Conservation (phyloP, 2,113 vertebrate species). For the Hylia prasina region DNA sequence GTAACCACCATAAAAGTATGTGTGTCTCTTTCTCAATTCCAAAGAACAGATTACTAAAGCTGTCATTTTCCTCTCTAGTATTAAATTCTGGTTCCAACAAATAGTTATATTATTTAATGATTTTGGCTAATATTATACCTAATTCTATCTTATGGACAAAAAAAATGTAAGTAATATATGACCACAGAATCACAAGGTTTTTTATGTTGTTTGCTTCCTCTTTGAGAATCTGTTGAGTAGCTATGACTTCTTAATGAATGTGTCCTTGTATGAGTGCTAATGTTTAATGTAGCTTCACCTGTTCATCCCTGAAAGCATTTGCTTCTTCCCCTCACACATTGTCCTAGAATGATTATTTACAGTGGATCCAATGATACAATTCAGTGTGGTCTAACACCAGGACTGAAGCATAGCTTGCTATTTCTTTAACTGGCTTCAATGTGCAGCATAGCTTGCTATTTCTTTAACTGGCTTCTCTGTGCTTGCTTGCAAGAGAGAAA, state of each 20-base stretch:
- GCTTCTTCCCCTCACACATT: accelerated
- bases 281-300: background rate
- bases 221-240: background rate
- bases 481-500: background rate
- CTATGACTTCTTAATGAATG: background rate
- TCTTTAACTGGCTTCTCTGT: background rate
- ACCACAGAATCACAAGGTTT: background rate
- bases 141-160: background rate
- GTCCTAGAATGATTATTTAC: background rate
- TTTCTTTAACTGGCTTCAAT: background rate
- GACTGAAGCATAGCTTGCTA: background rate
- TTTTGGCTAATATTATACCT: background rate
- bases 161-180: background rate
- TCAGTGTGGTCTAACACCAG: background rate
- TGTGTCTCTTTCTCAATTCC: background rate
- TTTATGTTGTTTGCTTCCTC: background rate
- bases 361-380: background rate
- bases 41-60: background rate
- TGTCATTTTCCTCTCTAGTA: background rate
- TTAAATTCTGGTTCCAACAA: background rate
- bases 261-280: background rate
- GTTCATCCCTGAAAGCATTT: background rate
- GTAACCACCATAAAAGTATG: background rate
- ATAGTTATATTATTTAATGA: background rate
- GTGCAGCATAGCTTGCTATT: background rate